Evolutionary conservation across 2,797 vertebrate genomes (phyloP), one percentile per base, ranked within the genome.

Genomic region (Tachyglossus aculeatus): DNA sequence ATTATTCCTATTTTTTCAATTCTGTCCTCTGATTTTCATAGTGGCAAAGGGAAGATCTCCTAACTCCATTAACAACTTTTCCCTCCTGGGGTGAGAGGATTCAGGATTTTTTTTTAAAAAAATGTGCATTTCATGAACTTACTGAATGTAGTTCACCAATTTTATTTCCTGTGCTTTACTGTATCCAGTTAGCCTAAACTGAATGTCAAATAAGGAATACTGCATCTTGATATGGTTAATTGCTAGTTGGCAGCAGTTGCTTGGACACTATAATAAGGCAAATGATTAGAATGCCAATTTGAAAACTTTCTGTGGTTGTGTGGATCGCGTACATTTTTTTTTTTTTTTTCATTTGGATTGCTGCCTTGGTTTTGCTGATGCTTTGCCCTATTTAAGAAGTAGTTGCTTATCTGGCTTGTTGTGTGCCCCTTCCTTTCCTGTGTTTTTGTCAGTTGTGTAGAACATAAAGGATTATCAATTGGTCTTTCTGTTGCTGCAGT

Each of bases 201-300:
- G 53, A 84, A 69, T 70, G 51, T 78, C 74, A 84, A 74, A 86
- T 72, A 70, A 87, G 88, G 82, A 93, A 89, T 88, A 88, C 65
- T 91, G 89, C 88, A 92, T 88, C 86, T 81, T 69, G 81, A 85
- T 73, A 69, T 34, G 68, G 61, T 79, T 77, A 64, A 62, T 88
- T 0, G 72, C 75, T 86, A 73, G 83, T 82, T 87, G 87, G 87
- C 86, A 91, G 88, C 71, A 15, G 88, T 77, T 87, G 81, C 88
- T 89, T 89, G 86, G 91, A 90, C 83, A 88, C 90, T 93, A 90
- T 92, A 91, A 92, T 91, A 91, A 93, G 92, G 92, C 91, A 81
- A 90, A 72, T 61, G 11, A 80, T 48, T 27, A 80, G 59, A 45
- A 72, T 80, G 87, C 85, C 76, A 52, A 59, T 71, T 77, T 70